Conservation (phyloP, 2,888 invertebrate genomes). For the Leptopilina syphax region DNA sequence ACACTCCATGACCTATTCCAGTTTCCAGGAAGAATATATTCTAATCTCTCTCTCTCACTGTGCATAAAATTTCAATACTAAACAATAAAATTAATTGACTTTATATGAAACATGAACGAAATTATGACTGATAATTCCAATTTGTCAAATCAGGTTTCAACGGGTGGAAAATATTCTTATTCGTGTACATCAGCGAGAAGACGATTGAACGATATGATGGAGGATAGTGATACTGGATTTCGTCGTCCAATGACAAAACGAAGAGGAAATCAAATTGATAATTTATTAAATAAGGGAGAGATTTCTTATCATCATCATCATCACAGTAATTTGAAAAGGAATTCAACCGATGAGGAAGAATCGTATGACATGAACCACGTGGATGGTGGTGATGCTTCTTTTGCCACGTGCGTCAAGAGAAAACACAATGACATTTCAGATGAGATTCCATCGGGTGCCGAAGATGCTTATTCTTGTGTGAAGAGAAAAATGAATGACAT, state of each 20-base stretch:
- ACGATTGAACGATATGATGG: conserved; percentile 20
- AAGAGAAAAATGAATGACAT: conserved; percentile 52
- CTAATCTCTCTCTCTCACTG: not conserved
- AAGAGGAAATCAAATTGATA: not conserved
- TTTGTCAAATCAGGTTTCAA: not conserved
- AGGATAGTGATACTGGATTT: conserved; percentile 5
- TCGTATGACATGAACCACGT: not conserved
- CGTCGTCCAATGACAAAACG: conserved; percentile 1
- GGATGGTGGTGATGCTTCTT: not conserved
- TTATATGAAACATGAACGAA: conserved; percentile 1
- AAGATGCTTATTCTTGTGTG: conserved; percentile 25
- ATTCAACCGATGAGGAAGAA: conserved; percentile 13
- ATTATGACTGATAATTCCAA: conserved; percentile 20
- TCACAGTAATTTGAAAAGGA: conserved; percentile 3
- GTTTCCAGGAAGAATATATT: conserved; percentile 32
- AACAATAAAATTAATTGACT: not conserved
- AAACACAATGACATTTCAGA: conserved; percentile 29
- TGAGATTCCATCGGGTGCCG: conserved; percentile 50
- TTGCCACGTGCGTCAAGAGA: not conserved
- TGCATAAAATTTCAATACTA: too few species aligned
- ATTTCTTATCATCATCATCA: conserved; percentile 8
- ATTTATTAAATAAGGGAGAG: not conserved
- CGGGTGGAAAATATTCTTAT: conserved; percentile 7
- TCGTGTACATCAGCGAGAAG: not conserved
- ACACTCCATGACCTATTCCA: conserved; percentile 26